These are phyloP conservation scores for Drosophila bunnanda DNA, from an alignment of 2,888 invertebrate genomes.

Conservation along the genomic window DNA sequence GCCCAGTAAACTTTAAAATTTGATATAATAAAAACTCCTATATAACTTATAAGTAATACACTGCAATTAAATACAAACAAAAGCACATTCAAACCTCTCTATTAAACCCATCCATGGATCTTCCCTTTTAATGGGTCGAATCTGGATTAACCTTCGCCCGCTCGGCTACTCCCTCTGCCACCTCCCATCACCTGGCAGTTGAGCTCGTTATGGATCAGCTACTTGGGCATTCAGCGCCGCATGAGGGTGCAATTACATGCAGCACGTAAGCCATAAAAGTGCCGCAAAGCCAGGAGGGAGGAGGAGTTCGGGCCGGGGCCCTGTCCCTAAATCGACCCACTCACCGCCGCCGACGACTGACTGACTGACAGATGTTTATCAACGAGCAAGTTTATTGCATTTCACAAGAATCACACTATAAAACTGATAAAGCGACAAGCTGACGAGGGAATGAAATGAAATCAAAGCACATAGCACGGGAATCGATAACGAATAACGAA, in stretches of 20 bases:
- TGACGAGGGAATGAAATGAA: constrained; percentile 7
- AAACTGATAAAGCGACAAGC: constrained; percentile 68
- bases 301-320: not conserved
- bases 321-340: constrained; percentile 16
- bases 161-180: not conserved
- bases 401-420: constrained; percentile 71
- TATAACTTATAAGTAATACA: not conserved
- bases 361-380: constrained; percentile 71
- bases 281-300: not conserved
- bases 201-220: constrained; percentile 32
- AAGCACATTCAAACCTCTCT: not conserved
- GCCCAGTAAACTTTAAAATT: too few relatives aligned
- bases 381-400: constrained; percentile 66
- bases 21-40: too few relatives aligned
- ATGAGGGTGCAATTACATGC: constrained; percentile 62
- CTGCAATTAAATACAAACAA: not conserved
- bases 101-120: constrained; percentile 10
- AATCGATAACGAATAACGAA: constrained; percentile 35
- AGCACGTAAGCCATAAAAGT: constrained; percentile 67
- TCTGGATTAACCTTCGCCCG: constrained; percentile 18
- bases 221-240: constrained; percentile 49
- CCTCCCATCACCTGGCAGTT: constrained; percentile 23
- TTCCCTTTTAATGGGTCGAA: constrained; percentile 12
- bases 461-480: constrained; percentile 32
- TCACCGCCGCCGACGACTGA: constrained; percentile 13